Percentiles rank a stretch among this genome's conserved stretches.
Evolutionary conservation across 2,888 invertebrate genomes (phyloP).

Genomic region (Macropis europaea): DNA sequence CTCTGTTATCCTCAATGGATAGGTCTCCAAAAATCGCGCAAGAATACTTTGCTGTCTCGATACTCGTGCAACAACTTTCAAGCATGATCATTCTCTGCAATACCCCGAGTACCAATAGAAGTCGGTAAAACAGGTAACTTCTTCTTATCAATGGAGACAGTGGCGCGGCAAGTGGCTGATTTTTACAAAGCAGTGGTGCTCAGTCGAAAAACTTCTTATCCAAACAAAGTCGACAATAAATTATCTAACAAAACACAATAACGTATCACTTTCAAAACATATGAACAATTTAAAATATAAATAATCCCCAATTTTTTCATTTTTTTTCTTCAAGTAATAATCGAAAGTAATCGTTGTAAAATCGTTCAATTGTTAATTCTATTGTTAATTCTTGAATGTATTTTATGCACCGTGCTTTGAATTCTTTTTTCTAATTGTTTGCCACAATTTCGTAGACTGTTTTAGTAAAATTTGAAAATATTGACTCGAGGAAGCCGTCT

Average conservation of each 20-base stretch:
- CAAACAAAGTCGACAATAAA: neutral
- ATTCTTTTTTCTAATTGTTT: neutral
- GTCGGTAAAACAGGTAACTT: constrained; percentile 53
- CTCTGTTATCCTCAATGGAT: constrained; percentile 1
- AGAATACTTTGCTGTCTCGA: neutral
- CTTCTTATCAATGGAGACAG: neutral
- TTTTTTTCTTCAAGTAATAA: too few species aligned
- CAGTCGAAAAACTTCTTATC: neutral
- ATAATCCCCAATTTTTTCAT: too few species aligned
- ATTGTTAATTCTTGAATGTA: too few species aligned
- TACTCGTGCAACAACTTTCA: neutral
- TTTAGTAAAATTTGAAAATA: neutral
- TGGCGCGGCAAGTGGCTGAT: neutral
- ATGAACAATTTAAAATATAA: too few species aligned
- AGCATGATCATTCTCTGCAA: constrained; percentile 16
- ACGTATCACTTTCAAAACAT: neutral
- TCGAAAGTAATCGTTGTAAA: too few species aligned
- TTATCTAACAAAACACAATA: neutral
- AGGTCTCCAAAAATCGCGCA: neutral
- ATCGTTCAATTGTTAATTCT: too few species aligned
- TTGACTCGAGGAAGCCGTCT: neutral
- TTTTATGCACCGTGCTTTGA: too few species aligned
- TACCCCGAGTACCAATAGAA: constrained; percentile 6
- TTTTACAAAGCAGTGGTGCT: constrained; percentile 18
- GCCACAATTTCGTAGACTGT: neutral